These are phyloP conservation scores for Nesoenas mayeri DNA, from an alignment of 2,113 vertebrate species.

Conservation along the genomic window DNA sequence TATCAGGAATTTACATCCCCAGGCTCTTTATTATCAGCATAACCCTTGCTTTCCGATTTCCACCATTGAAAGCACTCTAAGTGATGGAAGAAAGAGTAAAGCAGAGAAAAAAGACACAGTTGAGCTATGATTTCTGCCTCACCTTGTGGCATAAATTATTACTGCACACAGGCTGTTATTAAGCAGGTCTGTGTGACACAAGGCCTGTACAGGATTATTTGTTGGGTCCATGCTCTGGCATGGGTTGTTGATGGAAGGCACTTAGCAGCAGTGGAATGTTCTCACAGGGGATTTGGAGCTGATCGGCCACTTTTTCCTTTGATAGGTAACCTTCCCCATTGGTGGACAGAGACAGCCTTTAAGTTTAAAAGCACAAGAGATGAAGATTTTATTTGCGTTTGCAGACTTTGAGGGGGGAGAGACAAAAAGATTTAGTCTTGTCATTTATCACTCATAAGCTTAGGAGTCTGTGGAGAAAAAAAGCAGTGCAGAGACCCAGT, in stretches of 20 bases:
- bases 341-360: not conserved
- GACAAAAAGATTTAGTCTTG: not conserved
- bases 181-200: not conserved
- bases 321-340: fast-evolving
- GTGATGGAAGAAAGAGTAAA: not conserved
- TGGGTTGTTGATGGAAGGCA: not conserved
- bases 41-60: not conserved
- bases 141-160: not conserved
- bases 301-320: not conserved
- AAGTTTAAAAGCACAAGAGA: not conserved
- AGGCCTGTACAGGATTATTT: not conserved
- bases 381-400: not conserved
- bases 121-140: not conserved
- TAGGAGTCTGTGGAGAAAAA: not conserved
- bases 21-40: not conserved
- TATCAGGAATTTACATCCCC: not conserved
- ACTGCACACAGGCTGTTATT: not conserved
- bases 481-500: fast-evolving
- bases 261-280: not conserved
- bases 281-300: not conserved
- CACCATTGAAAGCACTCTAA: fast-evolving
- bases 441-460: not conserved
- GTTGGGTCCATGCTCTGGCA: not conserved
- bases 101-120: not conserved
- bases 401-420: not conserved